Evolutionary conservation across 2,113 vertebrate species (phyloP), one percentile per base, ranked within the genome.

Genomic region (Pyrgilauda ruficollis): DNA sequence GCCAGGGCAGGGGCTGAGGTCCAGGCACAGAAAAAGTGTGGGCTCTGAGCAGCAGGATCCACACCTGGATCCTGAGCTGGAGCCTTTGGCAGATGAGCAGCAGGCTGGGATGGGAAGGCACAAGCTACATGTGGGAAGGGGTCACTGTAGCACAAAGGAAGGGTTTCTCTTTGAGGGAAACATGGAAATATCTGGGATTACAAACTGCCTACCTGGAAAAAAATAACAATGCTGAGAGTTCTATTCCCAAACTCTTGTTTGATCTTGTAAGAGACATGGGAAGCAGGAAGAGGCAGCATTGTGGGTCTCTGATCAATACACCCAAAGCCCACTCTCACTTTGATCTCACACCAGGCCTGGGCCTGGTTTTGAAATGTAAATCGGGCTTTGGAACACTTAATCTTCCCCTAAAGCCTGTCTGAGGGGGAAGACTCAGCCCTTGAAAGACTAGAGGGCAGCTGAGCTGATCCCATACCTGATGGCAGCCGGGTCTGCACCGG

Each of bases 291-390:
- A 28, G 33, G 84, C 53, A 90, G 74, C 70, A 24, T 13, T 33
- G 6, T 9, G 76, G 78, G 86, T 79, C 69, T 61, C 59, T 47
- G 74, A 94, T 97, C 93, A 11, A 95, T 97, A 92, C 69, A 79
- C 56, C 89, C 84, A 94, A 94, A 92, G 73, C 67, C 72, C 58
- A 47, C 77, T 84, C 90, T 46, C 46, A 28, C 93, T 96, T 96
- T 92, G 94, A 97, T 96, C 94, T 84, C 62, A 46, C 43, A 72
- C 63, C 78, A 84, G 88, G 53, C 84, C 77, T n/a, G 11, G 86
- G 68, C 26, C 89, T 77, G n/a, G 33, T 96, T 96, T 94, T 97
- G 96, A 97, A 97, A 84, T 96, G 96, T 47, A 97, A 97, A 97
- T 94, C 4, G 17, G n/a, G 52, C 75, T 94, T 93, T 58, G 81